Evolutionary conservation across 2,888 invertebrate genomes (phyloP), one percentile per base, ranked within the genome.

Genomic region (Neoaliturus tenellus): DNA sequence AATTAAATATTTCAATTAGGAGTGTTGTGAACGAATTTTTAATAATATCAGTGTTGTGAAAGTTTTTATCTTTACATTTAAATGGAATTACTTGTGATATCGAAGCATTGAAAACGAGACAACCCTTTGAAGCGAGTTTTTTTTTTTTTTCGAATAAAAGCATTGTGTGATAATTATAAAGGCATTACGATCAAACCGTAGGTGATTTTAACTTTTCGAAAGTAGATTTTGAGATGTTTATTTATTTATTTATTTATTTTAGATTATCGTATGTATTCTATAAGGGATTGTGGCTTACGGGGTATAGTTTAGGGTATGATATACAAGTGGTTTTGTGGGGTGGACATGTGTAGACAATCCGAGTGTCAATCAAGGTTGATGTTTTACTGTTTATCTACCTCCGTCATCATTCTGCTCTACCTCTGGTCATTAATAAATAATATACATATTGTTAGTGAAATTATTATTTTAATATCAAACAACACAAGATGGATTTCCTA

Each of bases 331-430:
- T 51, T 20, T 78, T 48, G 8, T 1, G 35, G 35, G 75, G 20
- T 51, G 78, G 78, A 78, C 55, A 55, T 25, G 78, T 75, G 55
- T 28, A 55, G 78, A 78, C 78, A 55, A 55, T 78, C 78, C 28
- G 48, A 25, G 28, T 67, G 23, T 23, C 75, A 31, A 33, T 71
- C 41, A 20, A 33, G 41, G 48, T 44, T 75, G 41, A 25, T 78
- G 55, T 78, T 78, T 78, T 33, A 78, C 31, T 78, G 78, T 78
- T 67, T 55, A 75, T 78, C 82, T 84, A 82, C 82, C 78, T 84
- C 81, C 81, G 48, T 67, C 44, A 81, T 31, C 33, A 84, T 62
- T 82, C 82, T 75, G 51, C 78, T 82, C 82, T 82, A 82, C 84
- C 84, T 84, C 84, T 80, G 55, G 25, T 48, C 51, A 78, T 78